phyloP scores from a whole-genome alignment of 2,888 invertebrate species.

The Dolomedes plantarius region DNA sequence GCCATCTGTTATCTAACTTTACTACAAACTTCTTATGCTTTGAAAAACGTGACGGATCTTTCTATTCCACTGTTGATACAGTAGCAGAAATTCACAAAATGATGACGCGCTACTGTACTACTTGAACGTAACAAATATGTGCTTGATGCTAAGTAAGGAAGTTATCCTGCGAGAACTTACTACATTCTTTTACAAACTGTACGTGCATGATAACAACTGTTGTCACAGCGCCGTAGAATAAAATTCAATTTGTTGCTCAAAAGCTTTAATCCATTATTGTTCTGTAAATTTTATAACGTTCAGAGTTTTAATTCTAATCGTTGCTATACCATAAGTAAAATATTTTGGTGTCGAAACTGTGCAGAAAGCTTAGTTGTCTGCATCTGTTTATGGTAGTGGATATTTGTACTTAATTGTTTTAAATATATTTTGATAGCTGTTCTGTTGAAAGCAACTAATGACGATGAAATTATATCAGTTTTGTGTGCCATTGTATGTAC shows the following conservation, averaged over 20 bases:
- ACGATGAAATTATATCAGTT: conserved; percentile 24
- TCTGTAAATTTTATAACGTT: conserved; percentile 48
- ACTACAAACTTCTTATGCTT: no score
- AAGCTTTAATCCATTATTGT: conserved; percentile 41
- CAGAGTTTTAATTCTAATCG: conserved; percentile 32
- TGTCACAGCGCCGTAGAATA: conserved; percentile 35
- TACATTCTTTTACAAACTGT: conserved; percentile 25
- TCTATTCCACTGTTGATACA: no score
- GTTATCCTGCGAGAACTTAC: neutral
- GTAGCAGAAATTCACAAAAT: no score
- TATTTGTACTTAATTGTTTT: conserved; percentile 41
- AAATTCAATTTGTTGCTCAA: conserved; percentile 29
- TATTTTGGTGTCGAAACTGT: conserved; percentile 44
- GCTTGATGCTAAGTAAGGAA: neutral
- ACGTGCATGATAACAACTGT: conserved; percentile 37
- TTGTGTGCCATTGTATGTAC: conserved; percentile 40
- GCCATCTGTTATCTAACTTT: no score
- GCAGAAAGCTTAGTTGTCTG: conserved; percentile 45
- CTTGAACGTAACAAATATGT: no score
- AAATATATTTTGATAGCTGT: conserved; percentile 46
- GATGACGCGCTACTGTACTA: no score
- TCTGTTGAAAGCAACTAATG: conserved; percentile 36
- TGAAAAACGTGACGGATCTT: no score
- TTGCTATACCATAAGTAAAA: conserved; percentile 24
- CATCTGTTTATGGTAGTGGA: conserved; percentile 56